Conservation (phyloP, 2,797 vertebrate genomes). For the Sebastes glaucus region DNA sequence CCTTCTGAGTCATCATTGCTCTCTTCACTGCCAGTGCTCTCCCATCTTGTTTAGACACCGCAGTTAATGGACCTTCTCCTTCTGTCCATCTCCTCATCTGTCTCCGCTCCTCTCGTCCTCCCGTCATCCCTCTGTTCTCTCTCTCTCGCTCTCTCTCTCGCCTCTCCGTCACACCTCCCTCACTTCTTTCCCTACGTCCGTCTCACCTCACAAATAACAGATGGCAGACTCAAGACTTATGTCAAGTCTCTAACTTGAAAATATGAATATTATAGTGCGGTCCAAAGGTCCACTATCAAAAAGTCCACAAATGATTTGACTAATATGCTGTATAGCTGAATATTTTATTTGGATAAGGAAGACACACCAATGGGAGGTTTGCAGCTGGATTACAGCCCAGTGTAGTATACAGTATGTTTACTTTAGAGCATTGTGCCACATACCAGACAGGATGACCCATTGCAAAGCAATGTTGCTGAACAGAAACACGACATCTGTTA, state of each 20-base stretch:
- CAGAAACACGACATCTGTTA: neutral
- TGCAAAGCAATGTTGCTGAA: neutral
- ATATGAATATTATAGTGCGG: neutral
- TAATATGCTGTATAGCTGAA: neutral
- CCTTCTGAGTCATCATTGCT: conserved; percentile 67
- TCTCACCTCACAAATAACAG: neutral
- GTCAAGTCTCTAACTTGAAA: neutral
- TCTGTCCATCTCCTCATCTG: conserved; percentile 41
- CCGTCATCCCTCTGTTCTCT: neutral
- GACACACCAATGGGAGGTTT: neutral
- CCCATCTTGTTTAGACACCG: conserved; percentile 60
- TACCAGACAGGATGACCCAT: neutral
- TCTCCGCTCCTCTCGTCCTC: conserved; percentile 20
- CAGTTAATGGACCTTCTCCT: conserved; percentile 63
- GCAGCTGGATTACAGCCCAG: neutral
- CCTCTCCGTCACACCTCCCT: neutral
- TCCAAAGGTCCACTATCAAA: neutral
- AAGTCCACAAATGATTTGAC: neutral
- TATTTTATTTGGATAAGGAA: neutral
- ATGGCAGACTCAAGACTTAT: neutral
- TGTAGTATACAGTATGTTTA: neutral
- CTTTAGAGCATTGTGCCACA: neutral
- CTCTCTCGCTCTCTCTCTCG: neutral
- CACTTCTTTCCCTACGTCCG: neutral
- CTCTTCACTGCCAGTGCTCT: conserved; percentile 37